Percentiles rank a stretch among this genome's conserved stretches.
phyloP scores from a whole-genome alignment of 1,140 invertebrate genomes.

The Acyrthosiphon pisum region DNA sequence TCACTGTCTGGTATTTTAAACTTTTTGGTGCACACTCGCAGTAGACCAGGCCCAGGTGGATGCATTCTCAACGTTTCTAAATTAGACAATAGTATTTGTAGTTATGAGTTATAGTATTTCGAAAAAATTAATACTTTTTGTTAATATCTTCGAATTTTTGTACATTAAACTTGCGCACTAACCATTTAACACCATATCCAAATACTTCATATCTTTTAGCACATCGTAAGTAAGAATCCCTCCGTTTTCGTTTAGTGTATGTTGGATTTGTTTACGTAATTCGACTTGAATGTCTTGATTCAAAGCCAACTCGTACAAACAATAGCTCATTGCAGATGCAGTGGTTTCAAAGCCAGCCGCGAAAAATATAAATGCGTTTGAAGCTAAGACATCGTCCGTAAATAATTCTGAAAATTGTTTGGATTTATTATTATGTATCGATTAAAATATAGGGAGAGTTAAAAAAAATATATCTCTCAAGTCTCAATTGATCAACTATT shows the following conservation, averaged over 20 bases:
- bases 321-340: conserved; percentile 66
- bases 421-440: not conserved
- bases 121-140: not conserved
- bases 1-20: conserved; percentile 68
- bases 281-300: conserved; percentile 68
- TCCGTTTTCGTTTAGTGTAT: conserved; percentile 61
- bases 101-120: not conserved
- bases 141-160: not conserved
- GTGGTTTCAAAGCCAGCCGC: conserved; percentile 73
- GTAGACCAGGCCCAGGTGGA: conserved; percentile 64
- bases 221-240: conserved; percentile 69
- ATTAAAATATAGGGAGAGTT: not conserved
- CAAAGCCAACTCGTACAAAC: conserved; percentile 68
- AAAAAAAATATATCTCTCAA: too few species aligned
- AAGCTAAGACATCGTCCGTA: conserved; percentile 71
- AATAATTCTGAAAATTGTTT: conserved; percentile 59
- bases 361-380: conserved; percentile 73
- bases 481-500: not conserved
- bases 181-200: conserved; percentile 72
- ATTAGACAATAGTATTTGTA: not conserved
- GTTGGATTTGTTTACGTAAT: conserved; percentile 67
- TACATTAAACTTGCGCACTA: not conserved
- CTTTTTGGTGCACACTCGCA: conserved; percentile 64
- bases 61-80: conserved; percentile 61
- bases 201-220: conserved; percentile 69